Conservation (phyloP, 2,113 vertebrate genomes). For the Epinephelus fuscoguttatus region DNA sequence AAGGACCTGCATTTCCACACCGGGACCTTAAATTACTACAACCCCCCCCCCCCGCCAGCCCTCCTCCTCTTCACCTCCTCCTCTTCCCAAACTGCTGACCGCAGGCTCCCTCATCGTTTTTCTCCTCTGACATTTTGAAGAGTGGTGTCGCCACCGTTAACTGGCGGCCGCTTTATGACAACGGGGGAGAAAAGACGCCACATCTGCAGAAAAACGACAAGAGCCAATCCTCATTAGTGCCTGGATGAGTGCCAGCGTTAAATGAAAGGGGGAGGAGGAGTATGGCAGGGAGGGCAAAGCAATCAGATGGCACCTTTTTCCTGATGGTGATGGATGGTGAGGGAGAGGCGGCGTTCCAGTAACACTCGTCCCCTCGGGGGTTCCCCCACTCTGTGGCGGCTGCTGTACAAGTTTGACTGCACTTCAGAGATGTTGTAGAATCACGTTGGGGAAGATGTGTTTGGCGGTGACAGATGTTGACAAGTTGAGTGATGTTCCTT, state of each 20-base stretch:
- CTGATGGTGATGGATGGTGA: constrained; percentile 65
- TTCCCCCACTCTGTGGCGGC: constrained; percentile 10
- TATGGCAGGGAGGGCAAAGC: constrained; percentile 39
- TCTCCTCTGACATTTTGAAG: constrained; percentile 54
- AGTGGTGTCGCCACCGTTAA: constrained; percentile 30
- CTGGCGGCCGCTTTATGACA: constrained; percentile 41
- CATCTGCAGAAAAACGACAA: constrained; percentile 58
- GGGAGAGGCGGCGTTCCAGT: constrained; percentile 13
- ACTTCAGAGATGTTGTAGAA: constrained; percentile 40
- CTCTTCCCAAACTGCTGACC: constrained; percentile 48
- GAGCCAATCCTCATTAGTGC: constrained; percentile 65
- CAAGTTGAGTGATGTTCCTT: constrained; percentile 52
- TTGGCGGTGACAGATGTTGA: constrained; percentile 49
- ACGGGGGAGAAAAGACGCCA: constrained; percentile 13
- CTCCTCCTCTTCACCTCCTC: not conserved
- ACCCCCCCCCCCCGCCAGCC: not conserved
- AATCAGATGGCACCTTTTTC: constrained; percentile 54
- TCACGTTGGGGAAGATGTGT: constrained; percentile 3
- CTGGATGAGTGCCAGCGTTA: constrained; percentile 56
- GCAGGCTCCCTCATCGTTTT: constrained; percentile 28
- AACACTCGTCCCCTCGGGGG: constrained; percentile 26
- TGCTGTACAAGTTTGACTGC: constrained; percentile 52
- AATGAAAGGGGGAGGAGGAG: constrained; percentile 52
- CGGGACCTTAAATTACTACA: constrained; percentile 56
- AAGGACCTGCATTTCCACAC: constrained; percentile 49